Evolutionary conservation across 2,113 vertebrate genomes (phyloP).

Genomic region (Alethe castanea): DNA sequence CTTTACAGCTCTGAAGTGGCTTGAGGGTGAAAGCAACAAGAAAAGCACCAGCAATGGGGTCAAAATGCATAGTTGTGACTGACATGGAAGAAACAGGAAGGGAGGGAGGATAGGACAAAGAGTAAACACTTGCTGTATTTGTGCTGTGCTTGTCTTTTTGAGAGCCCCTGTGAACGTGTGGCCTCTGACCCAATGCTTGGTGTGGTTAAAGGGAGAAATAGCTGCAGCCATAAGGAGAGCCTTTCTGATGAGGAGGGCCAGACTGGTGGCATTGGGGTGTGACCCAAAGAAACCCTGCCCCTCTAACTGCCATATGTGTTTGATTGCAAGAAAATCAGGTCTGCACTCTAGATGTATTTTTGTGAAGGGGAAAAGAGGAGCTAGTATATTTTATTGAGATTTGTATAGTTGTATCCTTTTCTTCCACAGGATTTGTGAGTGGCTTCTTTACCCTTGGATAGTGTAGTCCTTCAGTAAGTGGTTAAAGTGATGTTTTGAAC

Average conservation of each 20-base stretch:
- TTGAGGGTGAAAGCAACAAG: background rate
- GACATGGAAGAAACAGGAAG: background rate
- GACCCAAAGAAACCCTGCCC: background rate
- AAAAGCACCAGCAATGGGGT: background rate
- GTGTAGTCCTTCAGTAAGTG: background rate
- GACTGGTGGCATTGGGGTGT: background rate
- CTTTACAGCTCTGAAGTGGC: background rate
- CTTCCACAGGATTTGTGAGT: background rate
- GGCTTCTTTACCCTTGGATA: background rate
- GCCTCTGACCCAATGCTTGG: constrained; percentile 8
- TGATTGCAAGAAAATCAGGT: background rate
- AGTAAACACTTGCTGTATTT: background rate
- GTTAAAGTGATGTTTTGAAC: background rate
- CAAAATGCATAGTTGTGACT: background rate
- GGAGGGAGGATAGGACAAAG: background rate
- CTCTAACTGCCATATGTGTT: background rate
- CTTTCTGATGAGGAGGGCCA: background rate
- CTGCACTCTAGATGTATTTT: background rate
- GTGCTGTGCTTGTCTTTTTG: background rate
- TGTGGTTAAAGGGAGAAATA: background rate
- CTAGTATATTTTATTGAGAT: constrained; percentile 9
- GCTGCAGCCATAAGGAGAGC: background rate
- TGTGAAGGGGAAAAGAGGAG: background rate
- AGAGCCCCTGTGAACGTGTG: background rate
- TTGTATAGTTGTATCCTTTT: constrained; percentile 26